Conservation (phyloP, 2,888 invertebrate genomes). For the Melanargia galathea region DNA sequence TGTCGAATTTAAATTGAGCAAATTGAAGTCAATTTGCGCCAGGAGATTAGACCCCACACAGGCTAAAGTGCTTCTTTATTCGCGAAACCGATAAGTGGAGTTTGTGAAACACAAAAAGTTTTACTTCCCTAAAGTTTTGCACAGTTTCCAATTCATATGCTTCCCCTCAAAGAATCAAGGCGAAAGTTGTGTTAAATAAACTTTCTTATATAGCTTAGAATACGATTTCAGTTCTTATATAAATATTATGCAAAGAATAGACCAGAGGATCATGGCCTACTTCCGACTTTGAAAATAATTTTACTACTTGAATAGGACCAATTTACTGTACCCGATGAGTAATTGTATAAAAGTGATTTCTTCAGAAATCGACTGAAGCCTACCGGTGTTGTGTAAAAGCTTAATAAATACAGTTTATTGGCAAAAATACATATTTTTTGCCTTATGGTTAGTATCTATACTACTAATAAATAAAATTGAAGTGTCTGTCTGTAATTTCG, state of each 20-base stretch:
- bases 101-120: slow-evolving; percentile 43
- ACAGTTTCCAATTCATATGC: slow-evolving; percentile 41
- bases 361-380: not conserved
- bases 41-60: slow-evolving; percentile 25
- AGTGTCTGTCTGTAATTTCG: too few relatives aligned
- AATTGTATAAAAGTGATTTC: not conserved
- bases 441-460: too few relatives aligned
- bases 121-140: slow-evolving; percentile 42
- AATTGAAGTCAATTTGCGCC: slow-evolving; percentile 25
- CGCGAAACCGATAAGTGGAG: slow-evolving; percentile 42
- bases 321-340: not conserved
- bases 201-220: slow-evolving; percentile 21
- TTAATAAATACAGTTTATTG: too few relatives aligned
- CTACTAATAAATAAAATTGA: too few relatives aligned
- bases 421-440: too few relatives aligned
- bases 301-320: not conserved
- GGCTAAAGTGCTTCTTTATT: slow-evolving; percentile 31
- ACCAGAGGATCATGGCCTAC: not conserved
- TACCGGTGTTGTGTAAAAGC: not conserved
- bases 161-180: slow-evolving; percentile 39
- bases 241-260: slow-evolving; percentile 1
- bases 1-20: slow-evolving; percentile 14
- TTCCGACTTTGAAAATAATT: slow-evolving; percentile 3
- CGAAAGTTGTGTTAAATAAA: slow-evolving; percentile 25
- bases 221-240: slow-evolving; percentile 17